Base-by-base conservation (phyloP, 2,888 invertebrate genomes). In the Hirtodrosophila cameraria region DNA sequence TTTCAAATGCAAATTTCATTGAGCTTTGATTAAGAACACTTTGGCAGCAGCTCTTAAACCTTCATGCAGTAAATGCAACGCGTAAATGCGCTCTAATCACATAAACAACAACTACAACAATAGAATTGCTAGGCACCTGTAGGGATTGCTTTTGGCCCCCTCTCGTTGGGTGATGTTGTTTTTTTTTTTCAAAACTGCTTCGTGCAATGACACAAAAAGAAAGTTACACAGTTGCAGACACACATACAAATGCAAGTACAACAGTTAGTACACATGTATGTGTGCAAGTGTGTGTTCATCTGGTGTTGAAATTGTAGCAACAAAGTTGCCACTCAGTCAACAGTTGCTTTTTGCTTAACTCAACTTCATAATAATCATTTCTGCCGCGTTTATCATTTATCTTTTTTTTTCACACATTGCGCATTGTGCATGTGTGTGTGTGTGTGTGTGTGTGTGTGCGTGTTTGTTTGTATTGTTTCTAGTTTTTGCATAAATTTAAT, bases 201-300 rank as follows among this genome's bases (percentile, higher is more conserved):
- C 68, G 78, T 62, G 65, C 67, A 77, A 68, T 81, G 79, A 74
- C 80, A 83, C 79, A 83, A 80, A 86, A 80, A 76, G 82, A 83
- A 84, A 78, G 75, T 77, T 79, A 73, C 61, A 73, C 65, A 69
- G 45, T 42, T 12, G 27, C 35, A 43, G 15, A 31, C 15, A 45
- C 18, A 43, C n/a, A 15, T 16, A 16, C 20, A 18, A 11, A 15
- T 38, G 3, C 16, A 20, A 7, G 30, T 20, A 31, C 16, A 16
- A 9, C 36, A 18, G 12, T 16, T 23, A 50, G 39, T 38, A 33
- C 36, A 50, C 11, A 54, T 59, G 18, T 31, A 30, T 45, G 13
- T 57, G 12, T 43, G 45, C 16, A 12, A 33, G 8, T 11, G 45
- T 46, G 68, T 43, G 46, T 42, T 41, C 49, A 49, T 20, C 35